phyloP scores from a whole-genome alignment of 2,888 invertebrate species.

The Ferdinandea cuprea region DNA sequence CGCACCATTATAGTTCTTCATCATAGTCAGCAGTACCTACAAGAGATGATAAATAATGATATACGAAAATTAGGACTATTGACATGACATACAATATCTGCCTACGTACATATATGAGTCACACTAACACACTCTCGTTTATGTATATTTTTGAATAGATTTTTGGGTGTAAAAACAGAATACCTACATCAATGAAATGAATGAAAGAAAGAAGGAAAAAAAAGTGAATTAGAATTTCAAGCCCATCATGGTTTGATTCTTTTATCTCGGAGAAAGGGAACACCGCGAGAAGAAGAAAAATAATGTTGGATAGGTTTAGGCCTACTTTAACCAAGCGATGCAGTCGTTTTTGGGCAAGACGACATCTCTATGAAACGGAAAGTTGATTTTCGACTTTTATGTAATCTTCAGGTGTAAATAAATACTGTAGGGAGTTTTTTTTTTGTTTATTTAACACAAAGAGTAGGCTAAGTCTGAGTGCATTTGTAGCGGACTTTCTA shows the following conservation, averaged over 20 bases:
- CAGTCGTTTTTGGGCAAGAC: slow-evolving; percentile 15
- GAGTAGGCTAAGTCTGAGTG: slow-evolving; percentile 22
- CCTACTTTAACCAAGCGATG: slow-evolving; percentile 52
- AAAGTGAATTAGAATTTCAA: slow-evolving; percentile 66
- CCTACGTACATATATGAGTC: slow-evolving; percentile 7
- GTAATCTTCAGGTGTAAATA: slow-evolving; percentile 15
- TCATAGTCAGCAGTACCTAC: background rate
- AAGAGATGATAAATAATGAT: slow-evolving; percentile 24
- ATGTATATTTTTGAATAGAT: slow-evolving; percentile 19
- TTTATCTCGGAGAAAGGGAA: slow-evolving; percentile 12
- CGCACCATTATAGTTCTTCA: background rate
- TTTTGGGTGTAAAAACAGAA: slow-evolving; percentile 21
- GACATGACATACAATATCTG: slow-evolving; percentile 60
- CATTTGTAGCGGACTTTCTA: slow-evolving; percentile 26
- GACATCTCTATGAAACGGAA: slow-evolving; percentile 62
- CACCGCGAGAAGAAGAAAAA: background rate
- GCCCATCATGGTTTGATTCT: slow-evolving; percentile 28
- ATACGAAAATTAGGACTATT: slow-evolving; percentile 72
- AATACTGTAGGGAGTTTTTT: background rate
- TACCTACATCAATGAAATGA: background rate
- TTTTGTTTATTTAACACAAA: background rate
- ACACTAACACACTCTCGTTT: background rate
- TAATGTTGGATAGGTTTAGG: slow-evolving; percentile 41
- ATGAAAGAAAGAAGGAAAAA: slow-evolving; percentile 20
- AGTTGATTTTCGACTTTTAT: slow-evolving; percentile 66